Percentiles rank a stretch among this genome's conserved stretches.
Evolutionary conservation across 2,113 vertebrate species (phyloP).

Genomic region (Archocentrus centrarchus): DNA sequence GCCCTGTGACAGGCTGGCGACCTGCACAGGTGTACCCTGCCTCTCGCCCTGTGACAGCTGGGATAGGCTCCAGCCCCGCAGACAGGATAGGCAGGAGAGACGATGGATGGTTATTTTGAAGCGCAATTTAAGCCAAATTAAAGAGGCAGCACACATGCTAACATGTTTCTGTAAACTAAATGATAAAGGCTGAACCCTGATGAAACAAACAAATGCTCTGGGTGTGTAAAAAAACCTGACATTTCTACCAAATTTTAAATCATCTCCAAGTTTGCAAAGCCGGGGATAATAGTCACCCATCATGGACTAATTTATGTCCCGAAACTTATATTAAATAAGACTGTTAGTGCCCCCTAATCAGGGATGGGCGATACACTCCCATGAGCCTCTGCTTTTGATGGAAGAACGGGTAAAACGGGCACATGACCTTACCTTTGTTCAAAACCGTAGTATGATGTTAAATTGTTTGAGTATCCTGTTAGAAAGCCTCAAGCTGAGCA

Average conservation of each 20-base stretch:
- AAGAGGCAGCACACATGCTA: background rate
- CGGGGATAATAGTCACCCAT: background rate
- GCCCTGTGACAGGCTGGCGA: too few species aligned
- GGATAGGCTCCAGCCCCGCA: too few species aligned
- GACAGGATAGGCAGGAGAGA: too few species aligned
- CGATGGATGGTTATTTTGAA: too few species aligned
- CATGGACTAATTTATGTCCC: background rate
- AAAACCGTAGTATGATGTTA: background rate
- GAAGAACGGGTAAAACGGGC: background rate
- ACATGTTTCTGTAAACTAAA: background rate
- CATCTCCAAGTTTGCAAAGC: background rate
- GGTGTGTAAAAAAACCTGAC: too few species aligned
- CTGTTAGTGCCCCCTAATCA: background rate
- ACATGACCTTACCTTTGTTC: background rate
- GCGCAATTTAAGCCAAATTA: background rate
- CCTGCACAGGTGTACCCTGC: too few species aligned
- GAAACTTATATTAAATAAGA: background rate
- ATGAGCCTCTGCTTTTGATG: background rate
- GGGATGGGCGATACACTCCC: rapidly evolving
- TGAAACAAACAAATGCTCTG: background rate
- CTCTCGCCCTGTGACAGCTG: too few species aligned
- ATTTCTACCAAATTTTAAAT: background rate
- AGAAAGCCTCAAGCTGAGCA: background rate
- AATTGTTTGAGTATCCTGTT: background rate
- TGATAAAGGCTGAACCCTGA: background rate